These are phyloP conservation scores for Sarcophaga subvicina DNA, from an alignment of 2,888 invertebrate genomes.

Conservation along the genomic window DNA sequence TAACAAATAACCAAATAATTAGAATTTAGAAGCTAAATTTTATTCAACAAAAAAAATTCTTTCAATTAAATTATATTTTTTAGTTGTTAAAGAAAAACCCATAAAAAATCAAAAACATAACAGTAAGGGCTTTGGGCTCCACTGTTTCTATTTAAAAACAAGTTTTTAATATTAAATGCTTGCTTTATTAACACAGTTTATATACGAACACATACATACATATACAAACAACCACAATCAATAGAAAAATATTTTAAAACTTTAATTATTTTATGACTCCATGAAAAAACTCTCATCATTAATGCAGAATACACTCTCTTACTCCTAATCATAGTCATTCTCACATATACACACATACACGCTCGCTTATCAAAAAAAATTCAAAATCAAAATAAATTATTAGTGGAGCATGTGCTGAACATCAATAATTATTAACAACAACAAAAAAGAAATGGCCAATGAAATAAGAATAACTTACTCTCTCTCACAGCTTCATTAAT, in stretches of 20 bases:
- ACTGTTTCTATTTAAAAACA: constrained; percentile 28
- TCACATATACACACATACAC: neutral
- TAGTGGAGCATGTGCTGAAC: constrained; percentile 55
- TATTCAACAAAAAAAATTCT: neutral
- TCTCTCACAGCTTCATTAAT: constrained; percentile 42
- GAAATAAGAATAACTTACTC: constrained; percentile 42
- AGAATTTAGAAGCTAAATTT: constrained; percentile 25
- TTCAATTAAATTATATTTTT: constrained; percentile 6
- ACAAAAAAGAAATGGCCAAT: constrained; percentile 19
- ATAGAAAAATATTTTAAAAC: neutral
- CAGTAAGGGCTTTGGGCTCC: neutral
- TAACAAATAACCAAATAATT: neutral
- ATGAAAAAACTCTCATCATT: neutral
- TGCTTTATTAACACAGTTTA: constrained; percentile 37
- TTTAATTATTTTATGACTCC: neutral
- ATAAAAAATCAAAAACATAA: neutral
- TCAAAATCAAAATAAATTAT: neutral
- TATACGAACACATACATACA: neutral
- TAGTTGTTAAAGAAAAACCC: neutral
- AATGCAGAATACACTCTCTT: too few species aligned
- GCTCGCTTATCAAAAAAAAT: neutral
- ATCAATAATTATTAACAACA: constrained; percentile 36
- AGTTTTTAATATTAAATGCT: constrained; percentile 33
- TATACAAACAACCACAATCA: neutral
- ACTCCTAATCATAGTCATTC: neutral